Conservation (phyloP, 2,888 invertebrate genomes). For the Ochropleura leucogaster region DNA sequence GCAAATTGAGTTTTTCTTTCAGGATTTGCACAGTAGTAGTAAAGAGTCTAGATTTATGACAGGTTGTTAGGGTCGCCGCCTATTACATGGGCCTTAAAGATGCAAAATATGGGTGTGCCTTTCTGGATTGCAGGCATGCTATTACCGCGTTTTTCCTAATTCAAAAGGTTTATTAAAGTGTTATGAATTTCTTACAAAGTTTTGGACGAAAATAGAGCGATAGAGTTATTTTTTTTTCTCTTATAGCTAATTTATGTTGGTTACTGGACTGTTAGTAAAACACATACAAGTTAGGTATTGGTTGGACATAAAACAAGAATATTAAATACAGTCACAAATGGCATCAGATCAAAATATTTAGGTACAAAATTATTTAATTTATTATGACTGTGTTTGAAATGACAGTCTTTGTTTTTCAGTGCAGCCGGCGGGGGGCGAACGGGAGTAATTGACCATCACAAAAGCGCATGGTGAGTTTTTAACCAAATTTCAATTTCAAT, state of each 20-base stretch:
- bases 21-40: background rate
- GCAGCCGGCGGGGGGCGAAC: background rate
- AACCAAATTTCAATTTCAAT: background rate
- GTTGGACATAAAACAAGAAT: no score
- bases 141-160: background rate
- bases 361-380: no score
- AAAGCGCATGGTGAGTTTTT: slow-evolving; percentile 27
- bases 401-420: slow-evolving; percentile 37
- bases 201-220: background rate
- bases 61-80: background rate
- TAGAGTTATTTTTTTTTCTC: no score
- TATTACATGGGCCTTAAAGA: background rate
- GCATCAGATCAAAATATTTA: no score
- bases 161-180: background rate
- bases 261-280: no score
- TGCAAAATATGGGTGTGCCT: background rate
- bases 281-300: no score
- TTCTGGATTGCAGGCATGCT: background rate
- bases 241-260: no score
- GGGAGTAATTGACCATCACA: background rate
- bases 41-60: background rate
- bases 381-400: slow-evolving; percentile 14
- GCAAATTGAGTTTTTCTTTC: background rate
- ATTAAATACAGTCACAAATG: no score
- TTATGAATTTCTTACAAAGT: rapidly evolving